Percentiles rank a stretch among this genome's conserved stretches.
phyloP scores from a whole-genome alignment of 2,113 vertebrate species.

The Merops nubicus region DNA sequence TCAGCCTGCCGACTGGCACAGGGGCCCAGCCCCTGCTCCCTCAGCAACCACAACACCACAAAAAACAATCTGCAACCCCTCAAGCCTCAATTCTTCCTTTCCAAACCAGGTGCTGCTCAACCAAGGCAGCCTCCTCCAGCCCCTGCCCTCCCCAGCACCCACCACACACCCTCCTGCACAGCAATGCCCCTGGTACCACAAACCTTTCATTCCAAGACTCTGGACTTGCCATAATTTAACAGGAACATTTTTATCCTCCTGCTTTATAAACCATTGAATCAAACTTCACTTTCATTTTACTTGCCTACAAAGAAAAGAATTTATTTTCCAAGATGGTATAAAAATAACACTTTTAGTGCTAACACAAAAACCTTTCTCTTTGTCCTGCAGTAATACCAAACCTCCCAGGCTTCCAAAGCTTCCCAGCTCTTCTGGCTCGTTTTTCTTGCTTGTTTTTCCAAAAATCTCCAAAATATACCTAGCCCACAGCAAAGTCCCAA shows the following conservation, averaged over 20 bases:
- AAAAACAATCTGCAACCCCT: not conserved
- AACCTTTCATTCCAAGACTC: not conserved
- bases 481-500: not conserved
- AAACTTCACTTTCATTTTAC: not conserved
- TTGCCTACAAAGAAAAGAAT: not conserved
- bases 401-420: not conserved
- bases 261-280: not conserved
- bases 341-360: not conserved
- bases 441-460: not conserved
- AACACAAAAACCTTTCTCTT: not conserved
- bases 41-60: accelerated
- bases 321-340: not conserved
- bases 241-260: not conserved
- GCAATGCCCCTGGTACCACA: not conserved
- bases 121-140: not conserved
- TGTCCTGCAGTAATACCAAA: too few relatives aligned
- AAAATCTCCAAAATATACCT: not conserved
- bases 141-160: not conserved
- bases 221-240: not conserved
- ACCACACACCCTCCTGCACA: accelerated
- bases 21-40: not conserved
- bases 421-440: not conserved
- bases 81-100: not conserved
- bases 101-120: not conserved
- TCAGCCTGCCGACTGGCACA: not conserved